Percentiles rank a stretch among this genome's conserved stretches.
Conservation (phyloP, 2,888 invertebrate genomes). For the Phyllotreta striolata region DNA sequence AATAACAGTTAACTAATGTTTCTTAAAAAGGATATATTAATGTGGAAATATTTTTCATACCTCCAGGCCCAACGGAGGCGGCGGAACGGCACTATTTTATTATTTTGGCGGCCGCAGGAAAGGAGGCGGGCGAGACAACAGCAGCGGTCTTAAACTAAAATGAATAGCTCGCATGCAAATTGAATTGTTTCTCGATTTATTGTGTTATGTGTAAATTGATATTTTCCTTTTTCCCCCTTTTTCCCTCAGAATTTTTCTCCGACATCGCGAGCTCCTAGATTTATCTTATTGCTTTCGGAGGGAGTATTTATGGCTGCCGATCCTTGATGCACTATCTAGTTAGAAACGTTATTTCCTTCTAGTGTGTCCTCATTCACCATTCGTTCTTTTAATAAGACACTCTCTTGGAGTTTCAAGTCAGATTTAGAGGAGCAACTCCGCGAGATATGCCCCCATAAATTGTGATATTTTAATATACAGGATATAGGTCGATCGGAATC, state of each 20-base stretch:
- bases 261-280: constrained; percentile 24
- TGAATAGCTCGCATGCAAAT: constrained; percentile 54
- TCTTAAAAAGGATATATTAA: no score
- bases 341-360: constrained; percentile 20
- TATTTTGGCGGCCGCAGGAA: constrained; percentile 53
- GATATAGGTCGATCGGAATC: neutral
- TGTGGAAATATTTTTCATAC: no score
- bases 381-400: constrained; percentile 17
- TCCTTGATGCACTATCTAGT: constrained; percentile 32
- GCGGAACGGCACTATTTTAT: constrained; percentile 47
- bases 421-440: constrained; percentile 1
- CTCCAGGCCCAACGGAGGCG: no score
- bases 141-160: constrained; percentile 51
- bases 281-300: constrained; percentile 38
- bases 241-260: constrained; percentile 13
- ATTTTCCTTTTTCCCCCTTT: constrained; percentile 33
- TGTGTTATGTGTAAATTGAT: constrained; percentile 49
- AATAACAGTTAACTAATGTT: no score
- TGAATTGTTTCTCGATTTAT: constrained; percentile 55
- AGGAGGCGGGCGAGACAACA: constrained; percentile 25
- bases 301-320: constrained; percentile 40
- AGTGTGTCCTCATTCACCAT: constrained; percentile 17
- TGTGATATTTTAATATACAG: no score
- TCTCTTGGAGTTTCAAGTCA: constrained; percentile 15
- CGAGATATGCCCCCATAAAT: no score